A percentile compares a stretch with the other conserved stretches of the same genome.
phyloP scores from a whole-genome alignment of 2,888 invertebrate genomes.

The Dugesia japonica region DNA sequence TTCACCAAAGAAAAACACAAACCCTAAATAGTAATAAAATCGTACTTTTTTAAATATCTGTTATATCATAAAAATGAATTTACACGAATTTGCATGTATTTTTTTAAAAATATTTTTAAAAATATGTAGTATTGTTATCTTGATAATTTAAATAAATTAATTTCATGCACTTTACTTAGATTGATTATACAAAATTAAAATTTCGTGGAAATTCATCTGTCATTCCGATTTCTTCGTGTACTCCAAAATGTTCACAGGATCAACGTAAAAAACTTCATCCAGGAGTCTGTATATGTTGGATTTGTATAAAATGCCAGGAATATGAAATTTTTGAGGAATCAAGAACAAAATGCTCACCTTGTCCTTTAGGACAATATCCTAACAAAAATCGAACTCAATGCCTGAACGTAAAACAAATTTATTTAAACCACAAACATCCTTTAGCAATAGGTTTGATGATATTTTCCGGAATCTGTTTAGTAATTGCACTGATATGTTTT shows the following conservation, averaged over 20 bases:
- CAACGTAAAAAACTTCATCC: slow-evolving; percentile 20
- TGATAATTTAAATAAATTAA: neutral
- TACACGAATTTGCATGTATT: too few relatives aligned
- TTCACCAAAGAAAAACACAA: too few relatives aligned
- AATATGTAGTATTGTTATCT: too few relatives aligned
- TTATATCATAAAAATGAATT: too few relatives aligned
- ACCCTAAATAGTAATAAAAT: too few relatives aligned
- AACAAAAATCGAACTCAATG: slow-evolving; percentile 56
- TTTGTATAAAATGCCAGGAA: slow-evolving; percentile 59
- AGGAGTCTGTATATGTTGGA: slow-evolving; percentile 40
- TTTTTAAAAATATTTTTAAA: too few relatives aligned
- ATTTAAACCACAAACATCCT: slow-evolving; percentile 55
- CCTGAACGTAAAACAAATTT: slow-evolving; percentile 50
- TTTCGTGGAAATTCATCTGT: slow-evolving; percentile 23
- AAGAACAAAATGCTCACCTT: slow-evolving; percentile 67
- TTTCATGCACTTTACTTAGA: neutral
- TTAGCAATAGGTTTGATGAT: slow-evolving; percentile 86
- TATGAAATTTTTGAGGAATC: slow-evolving; percentile 55
- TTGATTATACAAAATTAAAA: neutral
- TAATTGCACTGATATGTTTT: slow-evolving; percentile 43
- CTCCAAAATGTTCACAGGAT: slow-evolving; percentile 24
- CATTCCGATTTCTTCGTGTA: slow-evolving; percentile 23
- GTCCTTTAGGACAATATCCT: slow-evolving; percentile 66
- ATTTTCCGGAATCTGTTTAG: slow-evolving; percentile 46
- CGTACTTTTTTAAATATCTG: too few relatives aligned